Percentiles rank a stretch among this genome's conserved stretches.
phyloP scores from a whole-genome alignment of 2,113 vertebrate genomes.

The Erinaceus europaeus region DNA sequence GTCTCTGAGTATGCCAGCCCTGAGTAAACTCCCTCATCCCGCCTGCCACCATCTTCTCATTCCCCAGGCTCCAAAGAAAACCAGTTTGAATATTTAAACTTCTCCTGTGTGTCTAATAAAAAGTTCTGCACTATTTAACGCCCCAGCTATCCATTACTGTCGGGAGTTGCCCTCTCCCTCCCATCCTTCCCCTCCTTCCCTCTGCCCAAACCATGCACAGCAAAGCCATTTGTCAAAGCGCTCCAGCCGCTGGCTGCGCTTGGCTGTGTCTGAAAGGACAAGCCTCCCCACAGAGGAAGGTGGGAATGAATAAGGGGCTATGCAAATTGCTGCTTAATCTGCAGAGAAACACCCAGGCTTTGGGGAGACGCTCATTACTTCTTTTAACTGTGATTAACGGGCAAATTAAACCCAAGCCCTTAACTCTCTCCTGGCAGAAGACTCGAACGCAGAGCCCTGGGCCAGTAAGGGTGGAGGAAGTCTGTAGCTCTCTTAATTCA shows the following conservation, averaged over 20 bases:
- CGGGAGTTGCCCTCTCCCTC: constrained; percentile 73
- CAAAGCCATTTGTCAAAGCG: constrained; percentile 86
- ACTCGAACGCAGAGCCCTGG: constrained; percentile 52
- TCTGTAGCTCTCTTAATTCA: no score
- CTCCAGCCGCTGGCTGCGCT: constrained; percentile 78
- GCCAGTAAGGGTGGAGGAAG: neutral
- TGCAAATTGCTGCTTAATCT: constrained; percentile 87
- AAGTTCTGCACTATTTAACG: constrained; percentile 87
- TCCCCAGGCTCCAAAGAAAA: constrained; percentile 63
- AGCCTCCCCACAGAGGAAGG: constrained; percentile 70
- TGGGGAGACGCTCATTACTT: constrained; percentile 85
- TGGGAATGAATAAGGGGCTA: constrained; percentile 81
- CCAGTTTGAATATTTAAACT: constrained; percentile 85
- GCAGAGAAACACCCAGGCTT: constrained; percentile 79
- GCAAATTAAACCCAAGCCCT: constrained; percentile 80
- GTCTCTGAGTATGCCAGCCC: neutral
- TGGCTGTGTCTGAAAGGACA: constrained; percentile 81
- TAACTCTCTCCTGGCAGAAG: constrained; percentile 76
- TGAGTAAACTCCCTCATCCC: constrained; percentile 45
- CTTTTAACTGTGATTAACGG: constrained; percentile 91
- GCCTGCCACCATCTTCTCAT: constrained; percentile 25
- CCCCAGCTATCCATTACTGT: constrained; percentile 85
- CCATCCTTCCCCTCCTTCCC: constrained; percentile 51
- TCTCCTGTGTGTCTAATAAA: constrained; percentile 85
- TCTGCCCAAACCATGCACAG: constrained; percentile 47